Conservation (phyloP, 1,140 invertebrate genomes). For the Nasonia giraulti region DNA sequence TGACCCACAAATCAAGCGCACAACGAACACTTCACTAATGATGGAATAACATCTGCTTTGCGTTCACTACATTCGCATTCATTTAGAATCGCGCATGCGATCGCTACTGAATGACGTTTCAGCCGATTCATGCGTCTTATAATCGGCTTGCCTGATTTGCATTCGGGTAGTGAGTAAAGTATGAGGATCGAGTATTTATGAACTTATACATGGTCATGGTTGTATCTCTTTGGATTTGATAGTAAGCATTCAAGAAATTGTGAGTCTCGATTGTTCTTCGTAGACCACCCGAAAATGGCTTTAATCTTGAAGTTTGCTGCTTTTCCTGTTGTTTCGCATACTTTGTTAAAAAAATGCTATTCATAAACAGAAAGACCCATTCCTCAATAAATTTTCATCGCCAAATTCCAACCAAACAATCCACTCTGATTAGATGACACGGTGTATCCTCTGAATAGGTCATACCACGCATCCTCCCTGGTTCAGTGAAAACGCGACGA, state of each 20-base stretch:
- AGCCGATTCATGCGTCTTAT: not conserved
- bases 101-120: too few species aligned
- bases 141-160: not conserved
- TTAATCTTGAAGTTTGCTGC: too few species aligned
- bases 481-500: not conserved
- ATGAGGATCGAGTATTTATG: not conserved
- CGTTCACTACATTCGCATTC: not conserved
- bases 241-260: too few species aligned
- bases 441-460: not conserved
- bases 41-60: slow-evolving; percentile 7
- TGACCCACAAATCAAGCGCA: slow-evolving; percentile 20
- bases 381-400: too few species aligned
- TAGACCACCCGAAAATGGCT: too few species aligned
- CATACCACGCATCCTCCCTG: too few species aligned
- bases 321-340: too few species aligned
- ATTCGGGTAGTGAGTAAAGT: not conserved
- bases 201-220: not conserved
- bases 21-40: not conserved
- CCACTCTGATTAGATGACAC: not conserved
- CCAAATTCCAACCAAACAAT: too few species aligned
- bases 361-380: too few species aligned
- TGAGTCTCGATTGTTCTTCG: too few species aligned
- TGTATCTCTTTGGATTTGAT: too few species aligned
- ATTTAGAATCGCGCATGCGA: not conserved
- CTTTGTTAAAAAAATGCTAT: too few species aligned